phyloP scores from a whole-genome alignment of 2,888 invertebrate genomes.

The Pyrochroa serraticornis region DNA sequence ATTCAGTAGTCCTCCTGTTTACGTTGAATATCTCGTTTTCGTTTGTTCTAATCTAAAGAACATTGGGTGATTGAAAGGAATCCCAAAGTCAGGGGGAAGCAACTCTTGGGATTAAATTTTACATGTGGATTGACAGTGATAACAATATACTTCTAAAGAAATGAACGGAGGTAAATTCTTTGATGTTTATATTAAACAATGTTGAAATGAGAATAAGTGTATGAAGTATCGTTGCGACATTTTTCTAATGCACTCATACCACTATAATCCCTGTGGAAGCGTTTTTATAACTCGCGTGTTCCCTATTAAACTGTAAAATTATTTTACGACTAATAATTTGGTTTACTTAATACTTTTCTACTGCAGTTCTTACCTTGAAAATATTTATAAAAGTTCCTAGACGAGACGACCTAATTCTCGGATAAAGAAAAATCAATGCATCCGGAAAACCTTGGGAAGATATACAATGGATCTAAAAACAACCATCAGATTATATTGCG shows the following conservation, averaged over 20 bases:
- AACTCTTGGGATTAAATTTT: slow-evolving; percentile 58
- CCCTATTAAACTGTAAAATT: too few species aligned
- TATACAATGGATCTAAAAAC: slow-evolving; percentile 23
- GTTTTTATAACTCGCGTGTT: too few species aligned
- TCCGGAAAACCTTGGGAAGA: slow-evolving; percentile 9
- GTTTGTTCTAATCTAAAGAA: slow-evolving; percentile 56
- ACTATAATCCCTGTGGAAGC: too few species aligned
- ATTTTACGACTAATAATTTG: not conserved
- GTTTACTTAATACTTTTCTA: not conserved
- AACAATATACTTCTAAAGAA: slow-evolving; percentile 57
- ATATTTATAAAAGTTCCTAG: slow-evolving; percentile 29
- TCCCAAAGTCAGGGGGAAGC: slow-evolving; percentile 38
- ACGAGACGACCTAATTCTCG: slow-evolving; percentile 32
- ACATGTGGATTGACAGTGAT: slow-evolving; percentile 59
- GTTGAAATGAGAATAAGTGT: slow-evolving; percentile 47
- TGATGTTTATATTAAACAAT: slow-evolving; percentile 57
- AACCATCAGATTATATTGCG: slow-evolving; percentile 16
- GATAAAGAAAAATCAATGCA: slow-evolving; percentile 32
- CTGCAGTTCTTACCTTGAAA: slow-evolving; percentile 30
- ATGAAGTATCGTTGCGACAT: slow-evolving; percentile 14
- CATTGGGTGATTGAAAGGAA: slow-evolving; percentile 56
- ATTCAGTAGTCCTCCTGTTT: slow-evolving; percentile 53
- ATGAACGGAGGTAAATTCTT: slow-evolving; percentile 51
- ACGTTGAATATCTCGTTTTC: slow-evolving; percentile 52
- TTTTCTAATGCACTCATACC: not conserved